A percentile compares a stretch with the other conserved stretches of the same genome.
Conservation (phyloP, 30 jellyfish, hydroid and myxozoan species). For the Rhopilema esculentum region DNA sequence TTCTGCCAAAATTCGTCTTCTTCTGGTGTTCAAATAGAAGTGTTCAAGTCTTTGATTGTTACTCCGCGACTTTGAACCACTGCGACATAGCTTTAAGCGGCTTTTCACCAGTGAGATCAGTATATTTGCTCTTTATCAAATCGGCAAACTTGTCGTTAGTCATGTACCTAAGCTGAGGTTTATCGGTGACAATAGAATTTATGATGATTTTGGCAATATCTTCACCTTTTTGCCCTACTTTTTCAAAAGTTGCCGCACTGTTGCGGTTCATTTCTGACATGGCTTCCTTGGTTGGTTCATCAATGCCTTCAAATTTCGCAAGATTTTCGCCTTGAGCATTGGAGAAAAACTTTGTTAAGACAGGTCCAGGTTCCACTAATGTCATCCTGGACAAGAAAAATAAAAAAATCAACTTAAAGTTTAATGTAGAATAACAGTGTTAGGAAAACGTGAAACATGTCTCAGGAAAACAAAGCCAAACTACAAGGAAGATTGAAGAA, state of each 20-base stretch:
- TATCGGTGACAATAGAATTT: background rate
- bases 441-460: too few relatives aligned
- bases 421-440: too few relatives aligned
- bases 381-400: slow-evolving; percentile 4
- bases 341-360: background rate
- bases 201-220: slow-evolving; percentile 13
- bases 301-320: background rate
- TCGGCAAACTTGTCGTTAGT: background rate
- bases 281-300: background rate
- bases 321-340: background rate
- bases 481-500: background rate
- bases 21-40: too few relatives aligned
- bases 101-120: slow-evolving; percentile 9
- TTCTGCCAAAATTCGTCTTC: too few relatives aligned
- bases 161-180: slow-evolving; percentile 19
- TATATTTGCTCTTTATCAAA: background rate
- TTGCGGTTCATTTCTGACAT: background rate
- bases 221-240: background rate
- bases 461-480: too few relatives aligned
- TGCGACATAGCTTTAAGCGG: background rate
- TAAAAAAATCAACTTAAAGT: too few relatives aligned
- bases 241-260: background rate
- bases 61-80: too few relatives aligned
- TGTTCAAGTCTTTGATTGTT: too few relatives aligned
- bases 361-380: slow-evolving; percentile 29